Evolutionary conservation across 2,113 vertebrate genomes (phyloP), one percentile per base, ranked within the genome.

Genomic region (Gnathonemus echidnorhynchus): DNA sequence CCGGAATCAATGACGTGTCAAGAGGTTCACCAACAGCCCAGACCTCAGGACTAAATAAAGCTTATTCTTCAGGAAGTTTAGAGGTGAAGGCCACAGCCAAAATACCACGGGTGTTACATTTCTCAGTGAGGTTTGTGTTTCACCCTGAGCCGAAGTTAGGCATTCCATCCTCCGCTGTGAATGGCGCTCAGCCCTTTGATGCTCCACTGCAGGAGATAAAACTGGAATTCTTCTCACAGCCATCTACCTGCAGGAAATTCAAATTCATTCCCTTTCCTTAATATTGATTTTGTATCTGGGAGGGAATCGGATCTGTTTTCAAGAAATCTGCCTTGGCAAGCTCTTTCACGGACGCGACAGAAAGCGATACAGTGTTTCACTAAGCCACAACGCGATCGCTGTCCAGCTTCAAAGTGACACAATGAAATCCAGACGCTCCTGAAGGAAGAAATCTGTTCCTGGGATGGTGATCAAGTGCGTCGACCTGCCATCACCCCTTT

Each of bases 11-110:
- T 70, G n/a, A 70, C 10, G 27, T 70, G 31, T 70, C n/a, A 11
- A 31, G n/a, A 31, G 62, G n/a, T 31, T 70, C 62, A 66, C 70
- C 70, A 8, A 8, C 74, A 77, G 15, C 13, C 74, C 17, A 15
- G 15, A 77, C 3, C 70, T 7, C 70, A 35, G 15, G 70, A 77
- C 31, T 39, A 77, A 77, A 77, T 77, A 19, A 42, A 80, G 74
- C 15, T 39, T 19, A 80, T 80, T 42, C 1, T 80, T 42, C 15
- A 42, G 74, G 35, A 80, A 80, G 74, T 80, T 80, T 80, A 42
- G 74, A 80, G 74, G 74, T 80, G 31, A 80, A 80, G 74, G 74
- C 74, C 35, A 39, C 74, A 80, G 74, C 74, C 74, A 80, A 80
- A 80, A 80, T 80, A 80, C 74, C 35, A 42, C 0, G 10, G 62